A percentile compares a stretch with the other conserved stretches of the same genome.
Conservation (phyloP, 2,113 vertebrate genomes). For the Leptodactylus fuscus region DNA sequence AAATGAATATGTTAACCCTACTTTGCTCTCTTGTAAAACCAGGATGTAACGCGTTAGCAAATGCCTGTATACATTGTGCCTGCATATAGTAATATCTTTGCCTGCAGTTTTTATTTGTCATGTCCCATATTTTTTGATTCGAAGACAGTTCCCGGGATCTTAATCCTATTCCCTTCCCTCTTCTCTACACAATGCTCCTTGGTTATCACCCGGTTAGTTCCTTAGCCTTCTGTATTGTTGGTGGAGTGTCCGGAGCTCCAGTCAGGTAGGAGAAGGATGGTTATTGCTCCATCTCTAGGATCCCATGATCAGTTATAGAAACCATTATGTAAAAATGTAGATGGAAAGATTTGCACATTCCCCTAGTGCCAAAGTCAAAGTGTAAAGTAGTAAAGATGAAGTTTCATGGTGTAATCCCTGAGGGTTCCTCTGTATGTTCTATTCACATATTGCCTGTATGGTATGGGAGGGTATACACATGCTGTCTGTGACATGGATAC, state of each 20-base stretch:
- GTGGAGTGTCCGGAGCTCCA: not conserved
- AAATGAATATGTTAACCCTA: conserved; percentile 14
- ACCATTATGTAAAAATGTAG: not conserved
- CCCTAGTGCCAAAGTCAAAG: conserved; percentile 15
- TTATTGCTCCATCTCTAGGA: not conserved
- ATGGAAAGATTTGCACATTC: conserved; percentile 1
- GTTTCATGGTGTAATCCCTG: not conserved
- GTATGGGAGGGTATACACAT: not conserved
- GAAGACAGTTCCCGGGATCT: not conserved
- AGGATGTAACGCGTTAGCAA: not conserved
- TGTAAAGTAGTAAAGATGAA: not conserved
- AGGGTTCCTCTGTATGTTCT: not conserved
- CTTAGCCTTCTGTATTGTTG: too few relatives aligned
- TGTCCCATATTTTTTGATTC: conserved; percentile 7
- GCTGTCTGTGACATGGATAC: not conserved
- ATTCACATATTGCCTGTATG: not conserved
- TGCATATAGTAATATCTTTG: conserved; percentile 52
- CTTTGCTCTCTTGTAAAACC: conserved; percentile 13
- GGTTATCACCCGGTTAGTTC: not conserved
- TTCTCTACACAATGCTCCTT: not conserved
- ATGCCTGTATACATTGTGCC: conserved; percentile 56
- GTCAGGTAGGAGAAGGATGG: not conserved
- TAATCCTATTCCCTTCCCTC: not conserved
- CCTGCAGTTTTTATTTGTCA: conserved; percentile 35
- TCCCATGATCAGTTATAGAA: not conserved